Percentiles rank a stretch among this genome's conserved stretches.
Conservation (phyloP, 2,888 invertebrate species). For the Plemyria rubiginata region DNA sequence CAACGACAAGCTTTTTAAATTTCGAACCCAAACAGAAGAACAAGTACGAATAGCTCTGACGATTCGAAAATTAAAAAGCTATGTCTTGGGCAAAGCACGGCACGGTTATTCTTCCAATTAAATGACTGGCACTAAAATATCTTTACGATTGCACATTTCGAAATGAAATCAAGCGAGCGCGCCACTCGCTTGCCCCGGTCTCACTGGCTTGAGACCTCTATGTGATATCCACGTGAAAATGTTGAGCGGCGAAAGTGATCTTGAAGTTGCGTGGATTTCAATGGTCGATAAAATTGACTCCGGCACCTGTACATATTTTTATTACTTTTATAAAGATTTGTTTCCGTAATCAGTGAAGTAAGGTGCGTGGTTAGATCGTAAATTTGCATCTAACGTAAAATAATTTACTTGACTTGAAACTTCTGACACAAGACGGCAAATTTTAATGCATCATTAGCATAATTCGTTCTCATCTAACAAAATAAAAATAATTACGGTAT, state of each 20-base stretch:
- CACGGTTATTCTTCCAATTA: conserved; percentile 29
- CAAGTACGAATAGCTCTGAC: conserved; percentile 19
- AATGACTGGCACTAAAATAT: conserved; percentile 31
- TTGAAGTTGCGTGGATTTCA: conserved; percentile 30
- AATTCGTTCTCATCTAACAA: neutral
- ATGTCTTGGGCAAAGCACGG: conserved; percentile 6
- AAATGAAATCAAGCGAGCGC: conserved; percentile 58
- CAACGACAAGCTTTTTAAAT: conserved; percentile 24
- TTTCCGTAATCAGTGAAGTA: conserved; percentile 15
- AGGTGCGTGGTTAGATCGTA: conserved; percentile 10
- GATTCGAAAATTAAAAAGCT: conserved; percentile 31
- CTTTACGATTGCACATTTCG: conserved; percentile 38
- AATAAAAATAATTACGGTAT: neutral
- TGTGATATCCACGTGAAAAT: conserved; percentile 66
- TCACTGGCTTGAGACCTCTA: conserved; percentile 69
- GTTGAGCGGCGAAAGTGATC: conserved; percentile 68
- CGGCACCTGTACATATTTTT: conserved; percentile 16
- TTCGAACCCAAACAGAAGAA: conserved; percentile 24
- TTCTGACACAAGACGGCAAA: conserved; percentile 12
- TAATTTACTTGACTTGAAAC: conserved; percentile 8
- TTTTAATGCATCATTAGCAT: conserved; percentile 8
- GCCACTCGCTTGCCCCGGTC: conserved; percentile 49
- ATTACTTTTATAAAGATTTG: conserved; percentile 7
- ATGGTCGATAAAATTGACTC: conserved; percentile 16
- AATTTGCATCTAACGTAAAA: neutral